Base-by-base conservation (phyloP, 2,113 vertebrate species). In the Crotalus helleri region DNA sequence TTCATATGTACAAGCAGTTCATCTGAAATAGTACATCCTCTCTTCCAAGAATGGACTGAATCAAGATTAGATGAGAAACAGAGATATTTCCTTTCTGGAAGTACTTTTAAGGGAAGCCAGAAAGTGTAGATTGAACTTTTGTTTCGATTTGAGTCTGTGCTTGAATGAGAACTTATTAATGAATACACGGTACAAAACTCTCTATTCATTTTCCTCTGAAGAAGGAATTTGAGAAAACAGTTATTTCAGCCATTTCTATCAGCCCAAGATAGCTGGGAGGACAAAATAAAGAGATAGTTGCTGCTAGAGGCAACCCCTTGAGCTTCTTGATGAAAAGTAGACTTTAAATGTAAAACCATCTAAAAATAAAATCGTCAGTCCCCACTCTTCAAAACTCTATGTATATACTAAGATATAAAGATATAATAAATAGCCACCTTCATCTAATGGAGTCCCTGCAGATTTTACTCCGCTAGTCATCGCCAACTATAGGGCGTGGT, bases 31-130 rank as follows among this genome's bases (percentile, higher is more conserved):
- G 92, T 74, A 2, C 33, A 26, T 81, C 33, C 90, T 92, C 26
- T 19, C 39, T 96, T 94, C 92, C 88, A 95, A n/a, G 92, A 92
- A 93, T 92, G 90, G 92, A 95, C 69, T 58, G 39, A 95, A 92
- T 19, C 64, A 91, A 87, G 91, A 88, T 53, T 74, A 81, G 15
- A 87, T 93, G 91, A 23, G 6, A 85, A 94, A 94, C 93, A 24
- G 51, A n/a, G 8, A 19, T n/a, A 9, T 55, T 58, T 89, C 93
- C 49, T 94, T 92, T 91, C 92, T 91, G 74, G 93, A 54, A 23
- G 24, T 39, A 61, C 94, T 74, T 59, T 85, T 87, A 87, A 87
- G 51, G 26, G 39, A 81, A 81, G 69, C 33, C n/a, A 91, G 33
- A 1, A 44, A 92, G 59, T 55, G 4, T 57, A 57, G n/a, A 39